Conservation (phyloP, 2,888 invertebrate genomes). For the Rhaphigaster nebulosa region DNA sequence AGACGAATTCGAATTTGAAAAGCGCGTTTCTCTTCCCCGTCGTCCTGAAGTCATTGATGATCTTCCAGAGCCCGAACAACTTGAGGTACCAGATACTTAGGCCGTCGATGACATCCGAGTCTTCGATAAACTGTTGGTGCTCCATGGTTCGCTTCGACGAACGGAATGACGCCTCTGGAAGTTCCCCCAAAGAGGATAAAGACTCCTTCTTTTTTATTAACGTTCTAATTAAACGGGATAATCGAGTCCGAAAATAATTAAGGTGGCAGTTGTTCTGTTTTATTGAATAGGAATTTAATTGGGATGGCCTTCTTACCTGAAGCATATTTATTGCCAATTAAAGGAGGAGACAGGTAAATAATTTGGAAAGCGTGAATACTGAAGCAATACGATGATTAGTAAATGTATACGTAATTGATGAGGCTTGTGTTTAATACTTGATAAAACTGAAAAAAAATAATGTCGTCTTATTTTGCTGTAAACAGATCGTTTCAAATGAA, state of each 20-base stretch:
- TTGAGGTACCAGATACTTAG: not conserved
- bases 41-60: not conserved
- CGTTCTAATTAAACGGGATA: not conserved
- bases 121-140: not conserved
- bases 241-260: not conserved
- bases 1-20: not conserved
- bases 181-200: not conserved
- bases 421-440: not conserved
- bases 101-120: not conserved
- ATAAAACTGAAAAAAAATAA: not conserved
- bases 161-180: not conserved
- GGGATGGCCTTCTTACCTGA: not conserved
- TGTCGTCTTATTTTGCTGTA: not conserved
- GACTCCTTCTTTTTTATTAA: not conserved
- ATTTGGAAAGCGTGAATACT: not conserved
- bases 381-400: not conserved
- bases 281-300: not conserved
- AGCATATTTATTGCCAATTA: conserved; percentile 14
- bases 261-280: too few species aligned
- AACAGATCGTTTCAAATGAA: not conserved
- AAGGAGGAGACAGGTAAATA: not conserved
- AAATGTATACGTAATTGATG: not conserved
- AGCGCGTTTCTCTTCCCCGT: not conserved
- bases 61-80: not conserved
- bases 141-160: not conserved